Evolutionary conservation across 2,113 vertebrate genomes (phyloP).

Genomic region (Entomyzon cyanotis): DNA sequence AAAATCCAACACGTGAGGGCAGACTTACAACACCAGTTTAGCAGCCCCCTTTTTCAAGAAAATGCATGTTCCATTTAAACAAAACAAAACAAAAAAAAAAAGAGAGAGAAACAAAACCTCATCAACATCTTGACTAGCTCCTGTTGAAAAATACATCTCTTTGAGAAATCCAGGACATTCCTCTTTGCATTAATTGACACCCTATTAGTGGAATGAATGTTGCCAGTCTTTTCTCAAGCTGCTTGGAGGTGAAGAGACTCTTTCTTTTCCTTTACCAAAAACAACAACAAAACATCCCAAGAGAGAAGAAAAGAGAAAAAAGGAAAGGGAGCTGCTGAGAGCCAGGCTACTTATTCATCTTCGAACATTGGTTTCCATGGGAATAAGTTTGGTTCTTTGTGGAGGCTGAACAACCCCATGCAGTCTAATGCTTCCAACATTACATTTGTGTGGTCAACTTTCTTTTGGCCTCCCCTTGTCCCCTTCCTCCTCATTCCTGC

Average conservation of each 20-base stretch:
- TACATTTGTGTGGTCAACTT: conserved; percentile 70
- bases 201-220: conserved; percentile 54
- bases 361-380: conserved; percentile 73
- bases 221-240: conserved; percentile 45
- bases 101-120: not conserved
- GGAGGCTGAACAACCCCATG: conserved; percentile 27
- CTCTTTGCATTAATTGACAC: conserved; percentile 53
- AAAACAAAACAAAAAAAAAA: not conserved
- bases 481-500: not conserved
- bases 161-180: conserved; percentile 53
- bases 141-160: conserved; percentile 35
- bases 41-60: not conserved
- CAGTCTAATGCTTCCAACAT: conserved; percentile 33
- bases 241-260: conserved; percentile 5
- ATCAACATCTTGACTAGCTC: conserved; percentile 40
- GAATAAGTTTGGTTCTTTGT: conserved; percentile 71
- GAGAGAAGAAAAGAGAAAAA: conserved; percentile 54
- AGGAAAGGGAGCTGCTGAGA: conserved; percentile 65
- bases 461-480: conserved; percentile 19
- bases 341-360: conserved; percentile 60
- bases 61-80: not conserved
- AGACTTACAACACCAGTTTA: conserved; percentile 45
- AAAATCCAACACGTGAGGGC: conserved; percentile 60
- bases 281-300: conserved; percentile 67
- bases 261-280: conserved; percentile 58